phyloP scores from a whole-genome alignment of 2,113 vertebrate species.

The Mobula hypostoma region DNA sequence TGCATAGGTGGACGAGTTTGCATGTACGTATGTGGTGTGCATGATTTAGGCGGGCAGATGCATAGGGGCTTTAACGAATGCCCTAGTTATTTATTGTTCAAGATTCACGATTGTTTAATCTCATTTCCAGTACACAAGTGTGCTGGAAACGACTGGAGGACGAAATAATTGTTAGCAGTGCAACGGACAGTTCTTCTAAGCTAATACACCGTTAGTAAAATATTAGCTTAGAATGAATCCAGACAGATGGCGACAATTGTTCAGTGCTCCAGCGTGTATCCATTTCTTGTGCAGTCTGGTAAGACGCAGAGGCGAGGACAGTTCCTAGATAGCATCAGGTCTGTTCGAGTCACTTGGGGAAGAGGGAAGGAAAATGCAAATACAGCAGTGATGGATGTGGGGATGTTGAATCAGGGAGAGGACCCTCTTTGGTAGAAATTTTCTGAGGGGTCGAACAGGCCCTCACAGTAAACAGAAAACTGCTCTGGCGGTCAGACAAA shows the following conservation, averaged over 20 bases:
- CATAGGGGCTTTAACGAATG: not conserved
- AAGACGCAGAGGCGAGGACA: not conserved
- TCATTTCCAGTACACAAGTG: too few relatives aligned
- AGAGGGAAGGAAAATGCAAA: conserved; percentile 38
- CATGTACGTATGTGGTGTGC: not conserved
- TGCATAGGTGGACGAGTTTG: not conserved
- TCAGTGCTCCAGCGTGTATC: not conserved
- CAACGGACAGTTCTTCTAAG: too few relatives aligned
- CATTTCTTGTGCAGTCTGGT: not conserved
- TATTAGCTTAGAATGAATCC: too few relatives aligned
- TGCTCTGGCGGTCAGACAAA: conserved; percentile 16
- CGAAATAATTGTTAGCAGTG: too few relatives aligned
- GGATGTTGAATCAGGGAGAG: not conserved
- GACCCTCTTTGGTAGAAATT: not conserved
- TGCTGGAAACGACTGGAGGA: too few relatives aligned
- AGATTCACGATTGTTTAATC: too few relatives aligned
- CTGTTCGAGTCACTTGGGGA: conserved; percentile 38
- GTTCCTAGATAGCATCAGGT: not conserved
- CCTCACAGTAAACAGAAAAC: conserved; percentile 21
- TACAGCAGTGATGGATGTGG: not conserved
- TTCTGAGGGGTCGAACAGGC: conserved; percentile 39
- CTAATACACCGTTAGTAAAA: too few relatives aligned
- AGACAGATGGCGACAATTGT: not conserved
- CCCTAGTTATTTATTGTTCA: not conserved
- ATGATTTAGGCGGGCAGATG: not conserved